A percentile compares a stretch with the other conserved stretches of the same genome.
These are phyloP conservation scores for Panulirus ornatus DNA, from an alignment of 1,140 invertebrate species.

Conservation along the genomic window DNA sequence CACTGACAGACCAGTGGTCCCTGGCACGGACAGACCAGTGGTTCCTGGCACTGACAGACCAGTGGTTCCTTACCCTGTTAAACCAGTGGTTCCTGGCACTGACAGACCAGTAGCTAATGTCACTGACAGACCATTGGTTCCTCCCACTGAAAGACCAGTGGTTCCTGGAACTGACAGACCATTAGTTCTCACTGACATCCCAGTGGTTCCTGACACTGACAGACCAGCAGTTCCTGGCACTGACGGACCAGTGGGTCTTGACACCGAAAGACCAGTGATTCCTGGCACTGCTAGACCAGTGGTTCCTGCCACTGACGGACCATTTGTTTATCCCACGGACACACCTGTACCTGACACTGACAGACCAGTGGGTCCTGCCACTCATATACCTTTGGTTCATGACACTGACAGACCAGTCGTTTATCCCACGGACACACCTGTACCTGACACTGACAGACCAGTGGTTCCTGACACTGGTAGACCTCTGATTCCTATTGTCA, in stretches of 20 bases:
- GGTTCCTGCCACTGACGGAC: not conserved
- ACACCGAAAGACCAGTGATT: not conserved
- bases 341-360: not conserved
- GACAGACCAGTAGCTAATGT: not conserved
- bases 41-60: no score
- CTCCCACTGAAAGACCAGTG: not conserved
- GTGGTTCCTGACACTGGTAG: not conserved
- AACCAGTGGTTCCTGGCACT: not conserved
- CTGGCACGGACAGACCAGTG: not conserved
- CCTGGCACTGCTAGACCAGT: slow-evolving; percentile 4
- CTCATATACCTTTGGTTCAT: not conserved
- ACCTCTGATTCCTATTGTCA: not conserved
- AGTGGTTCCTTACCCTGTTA: not conserved
- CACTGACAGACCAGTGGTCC: not conserved
- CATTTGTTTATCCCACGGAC: not conserved
- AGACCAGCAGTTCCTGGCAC: not conserved
- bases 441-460: not conserved
- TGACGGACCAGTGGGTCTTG: not conserved
- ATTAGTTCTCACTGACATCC: no score
- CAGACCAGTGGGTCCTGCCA: not conserved
- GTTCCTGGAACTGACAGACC: not conserved
- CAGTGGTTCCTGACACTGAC: not conserved
- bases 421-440: not conserved
- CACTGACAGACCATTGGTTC: not conserved
- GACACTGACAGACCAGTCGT: not conserved